phyloP scores from a whole-genome alignment of 2,888 invertebrate species.

The Cremastinae sp. region DNA sequence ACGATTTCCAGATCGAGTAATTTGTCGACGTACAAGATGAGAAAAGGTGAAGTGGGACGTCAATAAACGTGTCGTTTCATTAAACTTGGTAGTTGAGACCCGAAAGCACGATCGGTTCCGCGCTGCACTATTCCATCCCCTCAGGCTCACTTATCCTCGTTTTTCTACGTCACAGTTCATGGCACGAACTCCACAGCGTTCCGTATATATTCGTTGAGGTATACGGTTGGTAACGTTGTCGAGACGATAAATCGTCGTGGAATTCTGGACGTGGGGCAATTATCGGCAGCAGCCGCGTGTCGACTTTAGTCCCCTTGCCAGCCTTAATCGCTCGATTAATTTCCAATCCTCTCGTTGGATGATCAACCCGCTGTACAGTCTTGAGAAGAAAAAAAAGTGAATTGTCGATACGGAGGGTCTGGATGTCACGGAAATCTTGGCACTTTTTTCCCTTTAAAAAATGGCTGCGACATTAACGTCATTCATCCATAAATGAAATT shows the following conservation, averaged over 20 bases:
- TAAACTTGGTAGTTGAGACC: conserved; percentile 14
- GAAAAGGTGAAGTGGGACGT: conserved; percentile 15
- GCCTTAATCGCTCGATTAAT: conserved; percentile 57
- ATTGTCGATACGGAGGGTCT: conserved; percentile 6
- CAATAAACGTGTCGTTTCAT: conserved; percentile 37
- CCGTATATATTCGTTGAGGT: conserved; percentile 26
- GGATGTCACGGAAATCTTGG: conserved; percentile 24
- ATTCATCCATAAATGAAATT: not conserved
- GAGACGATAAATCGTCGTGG: conserved; percentile 55
- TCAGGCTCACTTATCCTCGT: conserved; percentile 18
- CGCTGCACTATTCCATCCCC: conserved; percentile 3
- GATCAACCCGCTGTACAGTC: conserved; percentile 24
- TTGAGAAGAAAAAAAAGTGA: conserved; percentile 41
- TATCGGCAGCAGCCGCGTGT: conserved; percentile 58
- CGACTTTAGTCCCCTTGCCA: conserved; percentile 33
- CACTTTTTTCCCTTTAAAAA: conserved; percentile 14
- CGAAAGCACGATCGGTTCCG: conserved; percentile 26
- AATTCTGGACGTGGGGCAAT: conserved; percentile 58
- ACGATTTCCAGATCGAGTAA: too few relatives aligned
- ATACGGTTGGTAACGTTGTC: conserved; percentile 20
- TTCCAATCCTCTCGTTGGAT: conserved; percentile 47
- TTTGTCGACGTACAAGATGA: conserved; percentile 3
- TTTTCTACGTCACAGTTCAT: conserved; percentile 29
- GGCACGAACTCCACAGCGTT: not conserved
- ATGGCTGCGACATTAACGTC: not conserved